Evolutionary conservation across 2,888 invertebrate genomes (phyloP).

Genomic region (Hirudinaria manillensis): DNA sequence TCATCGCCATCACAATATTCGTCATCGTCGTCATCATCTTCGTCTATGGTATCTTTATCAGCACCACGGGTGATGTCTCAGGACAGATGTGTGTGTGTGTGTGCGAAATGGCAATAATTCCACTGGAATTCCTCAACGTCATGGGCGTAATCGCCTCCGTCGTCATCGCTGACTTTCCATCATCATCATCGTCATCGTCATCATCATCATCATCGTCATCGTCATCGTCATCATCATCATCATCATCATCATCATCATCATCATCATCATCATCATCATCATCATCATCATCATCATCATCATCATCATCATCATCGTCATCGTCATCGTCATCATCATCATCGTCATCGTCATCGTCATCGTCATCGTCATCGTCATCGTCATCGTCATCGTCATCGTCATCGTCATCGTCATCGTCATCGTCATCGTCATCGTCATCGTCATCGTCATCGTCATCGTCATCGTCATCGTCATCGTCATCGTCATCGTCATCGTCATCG

Average conservation of each 20-base stretch:
- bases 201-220: conserved; percentile 24
- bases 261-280: conserved; percentile 13
- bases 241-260: conserved; percentile 6
- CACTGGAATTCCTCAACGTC: conserved; percentile 8
- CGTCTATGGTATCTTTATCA: background rate
- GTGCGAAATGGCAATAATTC: too few relatives aligned
- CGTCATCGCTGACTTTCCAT: background rate
- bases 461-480: conserved; percentile 20
- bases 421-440: conserved; percentile 11
- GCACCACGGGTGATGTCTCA: conserved; percentile 58
- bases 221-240: conserved; percentile 15
- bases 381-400: conserved; percentile 4
- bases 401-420: conserved; percentile 11
- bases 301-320: conserved; percentile 1
- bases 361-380: conserved; percentile 1
- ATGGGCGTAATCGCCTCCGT: background rate
- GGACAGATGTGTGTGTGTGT: too few relatives aligned
- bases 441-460: background rate
- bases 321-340: conserved; percentile 19
- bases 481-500: background rate
- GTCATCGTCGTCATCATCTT: conserved; percentile 11
- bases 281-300: conserved; percentile 6
- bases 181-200: conserved; percentile 19
- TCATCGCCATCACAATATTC: conserved; percentile 20
- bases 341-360: conserved; percentile 20